Conservation (phyloP, 1,140 invertebrate genomes). For the Meloidogyne chitwoodi region DNA sequence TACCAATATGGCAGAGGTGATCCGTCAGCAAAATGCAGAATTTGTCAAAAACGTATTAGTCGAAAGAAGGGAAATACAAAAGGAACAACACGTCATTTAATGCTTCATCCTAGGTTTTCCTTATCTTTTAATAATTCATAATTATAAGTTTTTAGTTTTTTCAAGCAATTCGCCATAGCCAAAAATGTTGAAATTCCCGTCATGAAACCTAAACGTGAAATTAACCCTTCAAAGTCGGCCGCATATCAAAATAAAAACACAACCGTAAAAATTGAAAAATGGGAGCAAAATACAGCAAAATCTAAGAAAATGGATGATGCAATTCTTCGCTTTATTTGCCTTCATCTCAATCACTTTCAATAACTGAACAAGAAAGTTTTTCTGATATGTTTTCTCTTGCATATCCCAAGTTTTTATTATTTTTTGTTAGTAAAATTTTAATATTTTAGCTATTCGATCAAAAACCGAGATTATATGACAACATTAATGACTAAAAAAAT, state of each 20-base stretch:
- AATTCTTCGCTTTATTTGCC: neutral
- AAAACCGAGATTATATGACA: neutral
- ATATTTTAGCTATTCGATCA: neutral
- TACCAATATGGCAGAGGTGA: neutral
- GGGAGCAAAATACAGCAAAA: neutral
- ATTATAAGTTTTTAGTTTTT: neutral
- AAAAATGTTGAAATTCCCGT: neutral
- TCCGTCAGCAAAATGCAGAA: neutral
- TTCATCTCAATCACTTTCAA: neutral
- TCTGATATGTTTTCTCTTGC: neutral
- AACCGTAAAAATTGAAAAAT: neutral
- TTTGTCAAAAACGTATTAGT: neutral
- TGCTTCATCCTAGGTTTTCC: neutral
- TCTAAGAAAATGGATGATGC: neutral
- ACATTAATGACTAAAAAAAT: neutral
- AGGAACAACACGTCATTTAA: neutral
- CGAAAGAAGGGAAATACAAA: neutral
- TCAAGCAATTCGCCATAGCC: neutral
- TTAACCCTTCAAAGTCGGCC: neutral
- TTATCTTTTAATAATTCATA: too few relatives aligned
- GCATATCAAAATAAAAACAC: neutral
- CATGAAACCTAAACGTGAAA: neutral
- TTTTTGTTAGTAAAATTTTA: neutral
- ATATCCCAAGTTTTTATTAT: neutral
- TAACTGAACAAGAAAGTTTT: neutral